Conservation (phyloP, 2,797 vertebrate genomes). For the Propithecus deckenii region DNA sequence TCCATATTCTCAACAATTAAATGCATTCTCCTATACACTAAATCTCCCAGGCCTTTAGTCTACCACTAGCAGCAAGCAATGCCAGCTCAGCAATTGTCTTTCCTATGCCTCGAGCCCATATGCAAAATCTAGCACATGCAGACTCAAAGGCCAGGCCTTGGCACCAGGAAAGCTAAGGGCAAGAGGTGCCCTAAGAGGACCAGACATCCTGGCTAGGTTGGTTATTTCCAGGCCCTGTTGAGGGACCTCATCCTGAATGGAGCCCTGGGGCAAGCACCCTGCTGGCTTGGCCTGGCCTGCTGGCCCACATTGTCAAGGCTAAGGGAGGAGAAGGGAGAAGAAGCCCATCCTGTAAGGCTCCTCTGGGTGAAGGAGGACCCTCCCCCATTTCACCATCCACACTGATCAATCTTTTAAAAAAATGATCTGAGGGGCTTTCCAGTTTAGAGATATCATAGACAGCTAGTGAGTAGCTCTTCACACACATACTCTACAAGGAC, state of each 20-base stretch:
- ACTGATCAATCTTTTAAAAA: neutral
- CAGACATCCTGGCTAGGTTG: neutral
- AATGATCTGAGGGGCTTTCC: neutral
- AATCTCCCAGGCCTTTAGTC: neutral
- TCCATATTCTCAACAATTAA: neutral
- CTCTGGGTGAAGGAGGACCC: neutral
- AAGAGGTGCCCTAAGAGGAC: neutral
- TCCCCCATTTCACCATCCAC: fast-evolving
- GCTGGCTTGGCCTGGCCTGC: neutral
- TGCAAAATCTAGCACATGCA: neutral
- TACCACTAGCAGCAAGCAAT: neutral
- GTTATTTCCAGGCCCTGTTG: neutral
- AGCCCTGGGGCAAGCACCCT: neutral
- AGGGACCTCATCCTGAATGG: neutral
- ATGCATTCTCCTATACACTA: neutral
- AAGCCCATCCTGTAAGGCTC: neutral
- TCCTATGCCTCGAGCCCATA: neutral
- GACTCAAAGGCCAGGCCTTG: neutral
- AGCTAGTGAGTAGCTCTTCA: neutral
- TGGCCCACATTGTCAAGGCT: neutral
- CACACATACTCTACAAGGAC: neutral
- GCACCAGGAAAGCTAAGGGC: neutral
- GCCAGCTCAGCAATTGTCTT: neutral
- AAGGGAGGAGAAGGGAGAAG: neutral
- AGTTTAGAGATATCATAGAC: neutral